Percentiles rank a stretch among this genome's conserved stretches.
phyloP scores from a whole-genome alignment of 1,140 invertebrate genomes.

The Scylla paramamosain region DNA sequence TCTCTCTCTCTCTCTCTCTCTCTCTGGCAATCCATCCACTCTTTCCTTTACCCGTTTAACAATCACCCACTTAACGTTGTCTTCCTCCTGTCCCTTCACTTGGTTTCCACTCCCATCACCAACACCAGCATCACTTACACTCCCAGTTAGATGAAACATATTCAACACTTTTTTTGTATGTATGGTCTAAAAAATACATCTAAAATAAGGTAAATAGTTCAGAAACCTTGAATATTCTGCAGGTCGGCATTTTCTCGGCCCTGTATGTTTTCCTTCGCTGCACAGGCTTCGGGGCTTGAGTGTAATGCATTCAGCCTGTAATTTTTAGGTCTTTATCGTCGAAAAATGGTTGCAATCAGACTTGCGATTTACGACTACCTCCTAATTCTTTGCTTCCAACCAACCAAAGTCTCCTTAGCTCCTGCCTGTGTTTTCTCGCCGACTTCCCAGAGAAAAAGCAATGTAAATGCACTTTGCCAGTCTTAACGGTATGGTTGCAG shows the following conservation, averaged over 20 bases:
- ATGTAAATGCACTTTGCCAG: neutral
- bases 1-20: neutral
- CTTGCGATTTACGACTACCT: neutral
- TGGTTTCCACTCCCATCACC: neutral
- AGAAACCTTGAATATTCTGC: neutral
- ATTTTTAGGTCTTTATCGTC: neutral
- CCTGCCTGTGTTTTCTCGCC: neutral
- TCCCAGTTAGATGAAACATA: neutral
- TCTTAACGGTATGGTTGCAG: neutral
- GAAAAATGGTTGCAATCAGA: neutral
- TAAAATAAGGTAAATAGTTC: neutral
- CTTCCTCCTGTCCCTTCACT: neutral
- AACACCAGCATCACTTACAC: neutral
- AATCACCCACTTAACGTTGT: neutral
- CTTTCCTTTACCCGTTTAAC: neutral
- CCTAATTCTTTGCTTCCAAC: slow-evolving; percentile 7
- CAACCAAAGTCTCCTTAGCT: neutral
- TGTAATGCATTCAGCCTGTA: neutral
- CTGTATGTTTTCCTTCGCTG: neutral
- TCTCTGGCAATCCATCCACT: neutral
- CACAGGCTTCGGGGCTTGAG: neutral
- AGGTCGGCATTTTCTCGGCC: too few relatives aligned
- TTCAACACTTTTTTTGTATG: neutral
- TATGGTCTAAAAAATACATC: neutral
- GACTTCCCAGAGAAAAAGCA: neutral